Evolutionary conservation across 1,140 invertebrate genomes (phyloP), one percentile per base, ranked within the genome.

Genomic region (Melitaea cinxia): DNA sequence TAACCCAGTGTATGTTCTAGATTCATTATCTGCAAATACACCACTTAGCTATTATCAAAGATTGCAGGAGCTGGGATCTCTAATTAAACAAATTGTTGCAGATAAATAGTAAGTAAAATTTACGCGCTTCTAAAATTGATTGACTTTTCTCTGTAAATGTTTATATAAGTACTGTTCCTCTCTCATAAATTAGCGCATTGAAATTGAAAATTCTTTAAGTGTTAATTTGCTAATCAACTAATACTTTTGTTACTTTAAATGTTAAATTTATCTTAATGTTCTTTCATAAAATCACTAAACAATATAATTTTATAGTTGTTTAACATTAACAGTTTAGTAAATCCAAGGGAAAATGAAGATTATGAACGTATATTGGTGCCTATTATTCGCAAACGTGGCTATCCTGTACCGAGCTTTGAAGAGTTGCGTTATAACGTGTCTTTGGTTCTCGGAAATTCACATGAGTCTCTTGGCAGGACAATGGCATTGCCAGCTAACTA

Each of bases 401-500:
- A 21, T 21, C 33, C 24, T 6, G 42, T 60, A 21, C 65, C 65
- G 1, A 19, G 26, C 6, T 62, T 68, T 6, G 57, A 65, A 0
- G 63, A 66, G 4, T 14, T 73, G 12, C 53, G 39, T 19, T 63
- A 69, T n/a, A 78, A 78, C 21, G 72, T 66, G 23, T 72, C 73
- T 2, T 56, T 78, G 7, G 26, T 74, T 26, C 19, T 78, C 2
- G 68, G 74, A 6, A 78, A 78, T 37, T 78, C 72, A 6, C 74
- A 78, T 14, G 39, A 68, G 2, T 68, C 70, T 2, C 5, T 63
- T 0, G 71, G 73, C 9, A 24, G 45, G 15, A n/a, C 70, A 0
- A 56, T 57, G 5, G 30, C 45, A 9, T 35, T 75, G 23, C 77
- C 79, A 2, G 70, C 71, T 23, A 77, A 70, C 49, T 74, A 65